These are phyloP conservation scores for Isurus oxyrinchus DNA, from an alignment of 2,113 vertebrate species.

Conservation along the genomic window DNA sequence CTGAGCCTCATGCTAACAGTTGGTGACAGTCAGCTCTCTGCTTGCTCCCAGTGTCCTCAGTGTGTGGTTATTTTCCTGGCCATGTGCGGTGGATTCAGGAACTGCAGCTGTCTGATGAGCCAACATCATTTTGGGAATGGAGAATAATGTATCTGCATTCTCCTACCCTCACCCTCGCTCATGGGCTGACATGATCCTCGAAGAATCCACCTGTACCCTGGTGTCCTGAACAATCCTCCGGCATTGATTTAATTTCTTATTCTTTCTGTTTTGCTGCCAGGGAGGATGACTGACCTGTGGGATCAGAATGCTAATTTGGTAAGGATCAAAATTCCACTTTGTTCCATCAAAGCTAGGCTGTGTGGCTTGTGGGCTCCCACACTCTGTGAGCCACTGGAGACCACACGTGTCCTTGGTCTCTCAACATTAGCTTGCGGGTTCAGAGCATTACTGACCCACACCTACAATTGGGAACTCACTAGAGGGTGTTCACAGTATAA, in stretches of 20 bases:
- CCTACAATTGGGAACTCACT: background rate
- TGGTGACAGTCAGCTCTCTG: background rate
- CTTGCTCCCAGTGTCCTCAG: background rate
- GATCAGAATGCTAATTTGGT: background rate
- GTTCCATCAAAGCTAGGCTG: background rate
- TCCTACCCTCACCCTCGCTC: background rate
- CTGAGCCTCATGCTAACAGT: background rate
- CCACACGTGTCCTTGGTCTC: background rate
- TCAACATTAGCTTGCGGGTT: background rate
- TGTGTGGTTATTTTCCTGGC: background rate
- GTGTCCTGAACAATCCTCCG: background rate
- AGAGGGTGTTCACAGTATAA: background rate
- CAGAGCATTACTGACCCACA: background rate
- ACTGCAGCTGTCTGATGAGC: background rate
- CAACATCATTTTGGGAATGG: background rate
- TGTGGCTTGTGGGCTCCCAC: background rate
- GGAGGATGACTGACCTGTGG: background rate
- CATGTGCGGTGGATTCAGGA: background rate
- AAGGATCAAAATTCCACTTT: background rate
- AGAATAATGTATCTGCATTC: background rate
- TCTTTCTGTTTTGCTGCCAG: background rate
- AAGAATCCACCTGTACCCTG: background rate
- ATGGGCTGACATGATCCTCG: background rate
- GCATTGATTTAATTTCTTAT: background rate
- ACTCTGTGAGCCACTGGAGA: background rate